A percentile compares a stretch with the other conserved stretches of the same genome.
These are phyloP conservation scores for Fukomys damarensis DNA, from an alignment of 2,113 vertebrate species.

Conservation along the genomic window DNA sequence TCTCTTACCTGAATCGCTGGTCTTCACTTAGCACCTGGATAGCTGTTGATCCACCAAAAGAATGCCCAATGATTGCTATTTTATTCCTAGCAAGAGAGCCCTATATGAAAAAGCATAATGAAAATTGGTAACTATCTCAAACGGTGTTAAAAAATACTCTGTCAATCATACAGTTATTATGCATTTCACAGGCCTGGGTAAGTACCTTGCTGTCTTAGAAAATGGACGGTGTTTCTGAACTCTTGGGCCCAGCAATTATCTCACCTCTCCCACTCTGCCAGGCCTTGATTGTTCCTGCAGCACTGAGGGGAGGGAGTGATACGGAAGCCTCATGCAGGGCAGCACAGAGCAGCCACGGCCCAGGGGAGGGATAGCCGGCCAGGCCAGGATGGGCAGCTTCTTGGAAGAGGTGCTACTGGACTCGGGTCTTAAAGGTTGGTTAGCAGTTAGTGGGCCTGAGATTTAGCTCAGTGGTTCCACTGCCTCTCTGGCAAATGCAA, in stretches of 20 bases:
- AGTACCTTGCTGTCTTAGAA: conserved; percentile 13
- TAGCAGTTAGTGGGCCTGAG: conserved; percentile 4
- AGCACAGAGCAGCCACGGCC: neutral
- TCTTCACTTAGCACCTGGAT: conserved; percentile 94
- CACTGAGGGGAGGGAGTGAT: neutral
- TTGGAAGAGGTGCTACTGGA: neutral
- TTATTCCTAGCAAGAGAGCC: conserved; percentile 91
- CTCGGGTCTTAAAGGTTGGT: neutral
- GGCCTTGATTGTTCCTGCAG: neutral
- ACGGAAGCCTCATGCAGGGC: neutral
- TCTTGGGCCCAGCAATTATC: neutral
- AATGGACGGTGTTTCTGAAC: neutral
- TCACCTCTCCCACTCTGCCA: neutral
- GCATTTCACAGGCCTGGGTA: neutral
- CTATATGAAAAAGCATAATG: conserved; percentile 81
- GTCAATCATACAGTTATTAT: neutral
- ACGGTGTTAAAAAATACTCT: conserved; percentile 20
- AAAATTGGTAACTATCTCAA: neutral
- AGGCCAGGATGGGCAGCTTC: neutral
- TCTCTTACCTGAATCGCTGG: conserved; percentile 92
- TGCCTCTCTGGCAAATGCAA: too few species aligned
- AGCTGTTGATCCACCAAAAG: conserved; percentile 95
- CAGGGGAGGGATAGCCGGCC: neutral
- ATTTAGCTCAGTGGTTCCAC: too few species aligned
- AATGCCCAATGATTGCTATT: conserved; percentile 94